Base-by-base conservation (phyloP, 2,888 invertebrate genomes). In the Zhuqinia jingwanae region DNA sequence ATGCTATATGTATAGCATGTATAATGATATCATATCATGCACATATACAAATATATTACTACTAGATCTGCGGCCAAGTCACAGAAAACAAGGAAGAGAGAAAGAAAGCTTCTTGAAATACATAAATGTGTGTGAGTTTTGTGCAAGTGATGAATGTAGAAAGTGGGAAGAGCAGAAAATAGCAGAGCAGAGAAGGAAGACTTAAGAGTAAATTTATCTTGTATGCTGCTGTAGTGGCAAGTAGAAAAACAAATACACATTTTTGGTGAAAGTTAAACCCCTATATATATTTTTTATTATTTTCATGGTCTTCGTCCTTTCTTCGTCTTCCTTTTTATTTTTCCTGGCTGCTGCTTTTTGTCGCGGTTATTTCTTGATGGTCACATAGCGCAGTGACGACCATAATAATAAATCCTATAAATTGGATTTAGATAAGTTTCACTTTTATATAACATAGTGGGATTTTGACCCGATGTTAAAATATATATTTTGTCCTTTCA, bases 211-310 rank as follows among this genome's bases (percentile, higher is more conserved):
- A 50, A n/a, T n/a, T n/a, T n/a, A n/a, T n/a, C n/a, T n/a, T 15
- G 25, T 45, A 25, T 25, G 25, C n/a, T n/a, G n/a, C n/a, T n/a
- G n/a, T n/a, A 25, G 25, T n/a, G 8, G 70, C 70, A 47, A 50
- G 50, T 15, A 65, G 0, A 65, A 30, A 36, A 27, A 27, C 60
- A 22, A 20, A 60, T 17, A 25, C 25, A 70, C 70, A 47, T 45
- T 47, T 45, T 36, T 25, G 70, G 47, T 70, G 70, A 25, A 15
- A 70, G 70, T 70, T 47, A 70, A 70, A 45, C 70, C 70, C n/a
- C n/a, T n/a, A n/a, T n/a, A 68, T 68, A 68, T 60, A 60, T 60
- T 68, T 56, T n/a, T 68, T 45, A 45, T 68, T 68, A 13, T 68
- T 68, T 68, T 45, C 45, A 68, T 68, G 68, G 42, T 68, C 42